These are phyloP conservation scores for Myiotriccus ornatus DNA, from an alignment of 2,797 vertebrate species.

Conservation along the genomic window DNA sequence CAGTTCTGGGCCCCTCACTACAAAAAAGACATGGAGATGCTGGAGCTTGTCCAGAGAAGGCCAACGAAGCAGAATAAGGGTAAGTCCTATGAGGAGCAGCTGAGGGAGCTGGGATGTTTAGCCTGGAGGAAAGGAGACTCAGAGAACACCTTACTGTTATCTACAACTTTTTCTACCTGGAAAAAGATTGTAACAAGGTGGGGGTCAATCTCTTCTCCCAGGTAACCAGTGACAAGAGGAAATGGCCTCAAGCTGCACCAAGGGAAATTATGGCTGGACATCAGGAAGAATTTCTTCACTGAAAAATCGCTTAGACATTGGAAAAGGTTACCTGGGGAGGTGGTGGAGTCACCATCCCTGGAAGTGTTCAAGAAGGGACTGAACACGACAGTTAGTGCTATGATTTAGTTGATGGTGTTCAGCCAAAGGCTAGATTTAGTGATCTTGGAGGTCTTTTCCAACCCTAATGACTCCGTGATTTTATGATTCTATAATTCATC, in stretches of 20 bases:
- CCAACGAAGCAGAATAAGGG: fast-evolving
- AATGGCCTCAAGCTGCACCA: neutral
- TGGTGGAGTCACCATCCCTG: neutral
- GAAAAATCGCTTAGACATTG: neutral
- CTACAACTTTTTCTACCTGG: neutral
- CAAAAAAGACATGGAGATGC: neutral
- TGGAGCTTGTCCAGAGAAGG: fast-evolving
- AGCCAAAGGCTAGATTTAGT: neutral
- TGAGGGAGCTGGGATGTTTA: neutral
- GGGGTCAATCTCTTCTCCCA: neutral
- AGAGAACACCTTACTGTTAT: fast-evolving
- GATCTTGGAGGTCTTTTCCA: neutral
- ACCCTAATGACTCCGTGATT: neutral
- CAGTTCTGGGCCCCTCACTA: neutral
- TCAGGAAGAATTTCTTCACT: neutral
- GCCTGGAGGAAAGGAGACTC: neutral
- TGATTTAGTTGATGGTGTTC: neutral
- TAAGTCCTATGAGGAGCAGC: neutral
- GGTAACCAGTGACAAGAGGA: neutral
- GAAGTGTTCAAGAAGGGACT: neutral
- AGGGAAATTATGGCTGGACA: neutral
- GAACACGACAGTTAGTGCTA: neutral
- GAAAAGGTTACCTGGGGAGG: neutral
- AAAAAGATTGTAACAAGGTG: neutral
- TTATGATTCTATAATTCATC: neutral